Evolutionary conservation across 1,140 invertebrate genomes (phyloP).

Genomic region (Halyomorpha halys): DNA sequence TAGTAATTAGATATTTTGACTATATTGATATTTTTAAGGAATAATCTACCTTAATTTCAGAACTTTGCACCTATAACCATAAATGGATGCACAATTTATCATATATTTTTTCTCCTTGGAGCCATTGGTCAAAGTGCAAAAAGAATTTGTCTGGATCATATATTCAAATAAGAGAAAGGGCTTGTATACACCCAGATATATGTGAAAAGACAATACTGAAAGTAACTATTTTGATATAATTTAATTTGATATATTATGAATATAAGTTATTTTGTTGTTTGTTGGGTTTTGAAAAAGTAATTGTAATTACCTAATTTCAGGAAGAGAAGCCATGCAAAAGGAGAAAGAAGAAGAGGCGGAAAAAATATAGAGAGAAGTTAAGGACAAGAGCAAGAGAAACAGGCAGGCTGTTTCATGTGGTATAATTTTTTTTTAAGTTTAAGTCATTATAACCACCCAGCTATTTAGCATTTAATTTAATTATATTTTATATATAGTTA

Average conservation of each 20-base stretch:
- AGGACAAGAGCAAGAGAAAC: slow-evolving; percentile 1
- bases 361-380: neutral
- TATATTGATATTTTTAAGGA: too few species aligned
- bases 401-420: neutral
- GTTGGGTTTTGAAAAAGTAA: neutral
- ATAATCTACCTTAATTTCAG: neutral
- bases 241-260: neutral
- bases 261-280: neutral
- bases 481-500: neutral
- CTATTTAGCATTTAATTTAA: neutral
- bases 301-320: neutral
- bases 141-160: neutral
- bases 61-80: neutral
- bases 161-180: slow-evolving; percentile 13
- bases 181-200: slow-evolving; percentile 13
- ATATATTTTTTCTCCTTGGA: neutral
- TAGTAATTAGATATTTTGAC: too few species aligned
- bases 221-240: slow-evolving; percentile 9
- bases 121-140: slow-evolving; percentile 1
- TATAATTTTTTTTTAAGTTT: neutral
- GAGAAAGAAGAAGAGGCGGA: slow-evolving; percentile 1
- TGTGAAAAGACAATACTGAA: slow-evolving; percentile 17
- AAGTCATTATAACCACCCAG: neutral
- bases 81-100: neutral
- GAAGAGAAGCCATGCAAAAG: neutral